Evolutionary conservation across 1,140 invertebrate genomes (phyloP).

Genomic region (Bombus breviceps): DNA sequence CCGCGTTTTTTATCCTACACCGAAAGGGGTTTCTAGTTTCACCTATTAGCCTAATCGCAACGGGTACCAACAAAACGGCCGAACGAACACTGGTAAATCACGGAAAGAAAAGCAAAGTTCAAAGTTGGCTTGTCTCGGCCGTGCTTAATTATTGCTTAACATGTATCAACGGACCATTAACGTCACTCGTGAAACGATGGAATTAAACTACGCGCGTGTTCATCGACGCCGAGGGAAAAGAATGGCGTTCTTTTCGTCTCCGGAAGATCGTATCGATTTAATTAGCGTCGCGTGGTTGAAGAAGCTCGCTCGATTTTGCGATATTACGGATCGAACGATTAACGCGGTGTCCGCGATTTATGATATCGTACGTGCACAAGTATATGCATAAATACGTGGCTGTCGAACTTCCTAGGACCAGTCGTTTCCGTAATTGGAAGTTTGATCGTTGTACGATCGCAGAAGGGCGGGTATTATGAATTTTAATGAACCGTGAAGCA

Average conservation of each 20-base stretch:
- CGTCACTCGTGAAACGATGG: not conserved
- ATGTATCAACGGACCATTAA: not conserved
- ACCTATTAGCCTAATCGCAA: slow-evolving; percentile 27
- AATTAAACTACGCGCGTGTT: not conserved
- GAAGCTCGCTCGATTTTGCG: not conserved
- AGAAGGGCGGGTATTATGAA: not conserved
- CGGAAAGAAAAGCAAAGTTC: not conserved
- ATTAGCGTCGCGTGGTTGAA: not conserved
- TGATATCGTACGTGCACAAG: no score
- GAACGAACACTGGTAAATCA: no score
- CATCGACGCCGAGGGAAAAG: not conserved
- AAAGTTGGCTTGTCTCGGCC: not conserved
- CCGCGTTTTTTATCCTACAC: not conserved
- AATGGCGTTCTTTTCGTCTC: not conserved
- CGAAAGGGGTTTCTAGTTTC: slow-evolving; percentile 14
- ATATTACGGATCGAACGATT: not conserved
- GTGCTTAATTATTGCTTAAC: not conserved
- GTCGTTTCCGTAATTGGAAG: not conserved
- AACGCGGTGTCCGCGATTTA: not conserved
- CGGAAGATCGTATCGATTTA: slow-evolving; percentile 7
- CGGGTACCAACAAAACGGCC: not conserved
- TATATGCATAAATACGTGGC: no score
- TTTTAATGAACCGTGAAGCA: not conserved
- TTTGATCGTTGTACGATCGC: not conserved
- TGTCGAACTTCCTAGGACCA: not conserved